phyloP scores from a whole-genome alignment of 2,113 vertebrate species.

The Acrocephalus arundinaceus region DNA sequence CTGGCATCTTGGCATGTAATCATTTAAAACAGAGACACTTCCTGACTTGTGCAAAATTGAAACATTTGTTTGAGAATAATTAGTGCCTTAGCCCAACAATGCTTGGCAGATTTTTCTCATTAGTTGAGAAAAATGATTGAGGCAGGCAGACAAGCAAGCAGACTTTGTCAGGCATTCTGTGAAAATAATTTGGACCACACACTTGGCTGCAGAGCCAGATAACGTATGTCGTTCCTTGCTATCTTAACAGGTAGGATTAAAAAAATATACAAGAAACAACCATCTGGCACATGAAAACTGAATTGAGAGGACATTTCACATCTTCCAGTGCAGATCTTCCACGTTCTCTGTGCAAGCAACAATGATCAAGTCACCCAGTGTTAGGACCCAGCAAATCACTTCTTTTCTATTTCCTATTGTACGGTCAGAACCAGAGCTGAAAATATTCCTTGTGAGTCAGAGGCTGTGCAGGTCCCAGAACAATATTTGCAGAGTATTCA shows the following conservation, averaged over 20 bases:
- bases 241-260: slow-evolving; percentile 57
- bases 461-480: slow-evolving; percentile 31
- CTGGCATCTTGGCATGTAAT: slow-evolving; percentile 29
- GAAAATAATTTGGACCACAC: slow-evolving; percentile 63
- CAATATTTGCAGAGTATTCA: slow-evolving; percentile 45
- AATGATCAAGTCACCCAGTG: not conserved
- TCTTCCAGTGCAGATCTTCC: not conserved
- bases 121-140: slow-evolving; percentile 64
- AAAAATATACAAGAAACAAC: not conserved
- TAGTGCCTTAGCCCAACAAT: slow-evolving; percentile 57
- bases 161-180: slow-evolving; percentile 54
- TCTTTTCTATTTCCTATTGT: slow-evolving; percentile 25
- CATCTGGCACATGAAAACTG: slow-evolving; percentile 16
- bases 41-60: slow-evolving; percentile 43
- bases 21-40: slow-evolving; percentile 55
- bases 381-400: not conserved
- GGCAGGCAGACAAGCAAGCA: slow-evolving; percentile 52
- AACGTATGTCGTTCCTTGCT: slow-evolving; percentile 47
- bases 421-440: slow-evolving; percentile 13
- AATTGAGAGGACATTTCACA: slow-evolving; percentile 1
- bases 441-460: slow-evolving; percentile 34
- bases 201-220: slow-evolving; percentile 45
- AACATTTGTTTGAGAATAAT: slow-evolving; percentile 67
- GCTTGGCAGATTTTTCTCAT: slow-evolving; percentile 70
- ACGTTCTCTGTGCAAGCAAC: not conserved